These are phyloP conservation scores for Drosophila ambigua DNA, from an alignment of 1,140 invertebrate species.

Conservation along the genomic window DNA sequence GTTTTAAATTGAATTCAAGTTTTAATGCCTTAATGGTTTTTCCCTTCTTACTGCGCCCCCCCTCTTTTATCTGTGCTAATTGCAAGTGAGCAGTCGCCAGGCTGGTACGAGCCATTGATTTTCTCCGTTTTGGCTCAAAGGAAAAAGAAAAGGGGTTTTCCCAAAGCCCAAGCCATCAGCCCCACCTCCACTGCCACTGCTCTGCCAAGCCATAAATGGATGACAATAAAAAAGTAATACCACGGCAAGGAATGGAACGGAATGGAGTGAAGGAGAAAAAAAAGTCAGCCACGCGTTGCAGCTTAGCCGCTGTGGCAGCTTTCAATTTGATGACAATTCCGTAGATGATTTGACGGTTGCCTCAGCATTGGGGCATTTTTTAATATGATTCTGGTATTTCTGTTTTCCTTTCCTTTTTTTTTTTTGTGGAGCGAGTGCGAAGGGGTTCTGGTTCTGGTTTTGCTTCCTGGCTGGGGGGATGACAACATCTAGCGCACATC, in stretches of 20 bases:
- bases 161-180: neutral
- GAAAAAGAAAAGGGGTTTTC: constrained; percentile 40
- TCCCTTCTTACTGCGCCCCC: neutral
- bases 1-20: constrained; percentile 30
- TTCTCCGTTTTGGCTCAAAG: constrained; percentile 4
- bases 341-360: constrained; percentile 77
- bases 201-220: constrained; percentile 42
- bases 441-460: neutral
- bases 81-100: constrained; percentile 43
- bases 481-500: constrained; percentile 58
- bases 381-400: constrained; percentile 73
- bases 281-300: constrained; percentile 73
- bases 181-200: too few relatives aligned
- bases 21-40: constrained; percentile 35
- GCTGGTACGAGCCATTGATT: constrained; percentile 59
- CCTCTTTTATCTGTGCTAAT: constrained; percentile 55
- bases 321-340: constrained; percentile 82
- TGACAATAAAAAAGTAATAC: constrained; percentile 47
- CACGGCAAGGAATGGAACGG: constrained; percentile 30
- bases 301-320: constrained; percentile 54
- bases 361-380: constrained; percentile 77
- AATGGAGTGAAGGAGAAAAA: constrained; percentile 6
- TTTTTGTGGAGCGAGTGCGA: too few relatives aligned
- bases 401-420: constrained; percentile 7
- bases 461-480: constrained; percentile 25